A percentile compares a stretch with the other conserved stretches of the same genome.
phyloP scores from a whole-genome alignment of 2,797 vertebrate genomes.

The Cossypha polioptera region DNA sequence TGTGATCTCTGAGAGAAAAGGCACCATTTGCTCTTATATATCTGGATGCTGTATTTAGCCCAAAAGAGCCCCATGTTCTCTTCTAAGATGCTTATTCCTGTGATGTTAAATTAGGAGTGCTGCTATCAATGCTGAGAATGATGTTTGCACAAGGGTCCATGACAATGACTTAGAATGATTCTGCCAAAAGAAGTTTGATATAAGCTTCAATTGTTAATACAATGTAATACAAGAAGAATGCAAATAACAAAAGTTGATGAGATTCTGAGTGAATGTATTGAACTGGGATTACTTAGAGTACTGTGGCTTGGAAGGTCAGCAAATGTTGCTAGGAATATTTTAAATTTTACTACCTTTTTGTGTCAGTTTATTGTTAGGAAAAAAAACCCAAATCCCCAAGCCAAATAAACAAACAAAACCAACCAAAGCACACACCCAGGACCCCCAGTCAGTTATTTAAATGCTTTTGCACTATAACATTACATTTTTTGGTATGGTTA shows the following conservation, averaged over 20 bases:
- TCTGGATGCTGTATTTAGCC: background rate
- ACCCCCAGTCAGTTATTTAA: accelerated
- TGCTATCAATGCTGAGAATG: background rate
- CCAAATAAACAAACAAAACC: background rate
- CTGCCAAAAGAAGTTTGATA: background rate
- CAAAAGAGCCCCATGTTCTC: background rate
- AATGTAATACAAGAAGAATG: background rate
- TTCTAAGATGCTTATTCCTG: background rate
- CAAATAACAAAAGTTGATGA: background rate
- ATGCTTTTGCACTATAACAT: background rate
- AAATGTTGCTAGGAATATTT: background rate
- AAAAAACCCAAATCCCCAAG: accelerated
- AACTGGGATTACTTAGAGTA: background rate
- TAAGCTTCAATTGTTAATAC: background rate
- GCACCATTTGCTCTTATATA: background rate
- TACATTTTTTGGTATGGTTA: accelerated
- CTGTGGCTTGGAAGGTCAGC: background rate
- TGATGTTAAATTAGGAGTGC: background rate
- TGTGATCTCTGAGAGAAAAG: background rate
- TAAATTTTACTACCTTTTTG: background rate
- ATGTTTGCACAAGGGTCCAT: background rate
- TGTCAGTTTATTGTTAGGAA: background rate
- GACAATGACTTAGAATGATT: background rate
- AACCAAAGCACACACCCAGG: background rate
- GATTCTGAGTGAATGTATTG: background rate